These are phyloP conservation scores for Ceratothoa steindachneri DNA, from an alignment of 2,888 invertebrate species.

Conservation along the genomic window DNA sequence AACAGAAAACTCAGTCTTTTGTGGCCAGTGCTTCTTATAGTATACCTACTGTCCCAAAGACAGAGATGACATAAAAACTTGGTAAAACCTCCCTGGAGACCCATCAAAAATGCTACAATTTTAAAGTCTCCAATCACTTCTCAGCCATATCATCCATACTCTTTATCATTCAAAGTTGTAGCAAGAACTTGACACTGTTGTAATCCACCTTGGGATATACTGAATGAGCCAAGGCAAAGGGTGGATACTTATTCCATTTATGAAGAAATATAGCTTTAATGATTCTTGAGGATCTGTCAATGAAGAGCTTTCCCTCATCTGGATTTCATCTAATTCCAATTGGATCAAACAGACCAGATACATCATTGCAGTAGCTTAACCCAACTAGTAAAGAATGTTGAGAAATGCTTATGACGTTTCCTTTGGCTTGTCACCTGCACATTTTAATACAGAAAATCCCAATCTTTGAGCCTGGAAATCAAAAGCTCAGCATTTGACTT, in stretches of 20 bases:
- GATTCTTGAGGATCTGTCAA: neutral
- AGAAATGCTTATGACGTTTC: neutral
- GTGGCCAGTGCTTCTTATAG: too few species aligned
- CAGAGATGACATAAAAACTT: constrained; percentile 33
- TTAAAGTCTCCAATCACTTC: constrained; percentile 51
- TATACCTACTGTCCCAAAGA: constrained; percentile 40
- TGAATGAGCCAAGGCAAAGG: constrained; percentile 50
- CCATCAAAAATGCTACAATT: constrained; percentile 46
- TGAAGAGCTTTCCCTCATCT: neutral
- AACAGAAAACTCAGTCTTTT: neutral
- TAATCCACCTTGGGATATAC: constrained; percentile 50
- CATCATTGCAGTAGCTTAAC: neutral
- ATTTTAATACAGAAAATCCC: neutral
- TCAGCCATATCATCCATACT: constrained; percentile 50
- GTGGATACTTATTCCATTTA: neutral
- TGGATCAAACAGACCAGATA: neutral
- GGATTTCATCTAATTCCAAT: neutral
- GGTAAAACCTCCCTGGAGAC: constrained; percentile 46
- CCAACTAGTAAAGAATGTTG: neutral
- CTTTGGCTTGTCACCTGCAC: neutral
- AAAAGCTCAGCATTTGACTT: neutral
- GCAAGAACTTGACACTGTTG: constrained; percentile 50
- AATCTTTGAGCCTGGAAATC: neutral
- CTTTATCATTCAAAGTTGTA: constrained; percentile 48
- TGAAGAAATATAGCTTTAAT: neutral